Percentiles rank a stretch among this genome's conserved stretches.
phyloP scores from a whole-genome alignment of 2,888 invertebrate genomes.

The Ophion costatus region DNA sequence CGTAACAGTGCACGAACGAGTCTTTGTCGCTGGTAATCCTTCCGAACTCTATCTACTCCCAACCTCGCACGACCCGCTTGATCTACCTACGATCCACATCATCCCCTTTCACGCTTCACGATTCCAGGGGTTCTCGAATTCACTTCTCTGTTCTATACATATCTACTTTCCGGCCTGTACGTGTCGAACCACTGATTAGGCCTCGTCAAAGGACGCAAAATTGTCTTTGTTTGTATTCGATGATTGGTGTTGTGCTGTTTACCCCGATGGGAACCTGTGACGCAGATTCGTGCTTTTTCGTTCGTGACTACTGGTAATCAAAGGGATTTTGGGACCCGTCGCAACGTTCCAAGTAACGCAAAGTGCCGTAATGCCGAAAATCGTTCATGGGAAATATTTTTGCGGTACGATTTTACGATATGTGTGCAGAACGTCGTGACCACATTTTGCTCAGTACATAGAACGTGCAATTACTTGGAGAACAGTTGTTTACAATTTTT shows the following conservation, averaged over 20 bases:
- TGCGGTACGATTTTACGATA: neutral
- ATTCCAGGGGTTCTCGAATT: constrained; percentile 16
- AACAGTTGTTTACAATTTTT: too few species aligned
- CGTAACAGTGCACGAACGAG: constrained; percentile 59
- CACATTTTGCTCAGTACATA: too few species aligned
- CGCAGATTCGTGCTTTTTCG: neutral
- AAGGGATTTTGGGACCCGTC: neutral
- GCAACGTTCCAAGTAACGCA: neutral
- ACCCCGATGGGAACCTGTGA: neutral
- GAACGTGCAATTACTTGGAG: too few species aligned
- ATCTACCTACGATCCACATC: constrained; percentile 42
- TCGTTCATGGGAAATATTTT: neutral
- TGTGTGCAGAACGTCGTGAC: too few species aligned
- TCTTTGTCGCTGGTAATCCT: constrained; percentile 62
- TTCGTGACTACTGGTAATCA: neutral
- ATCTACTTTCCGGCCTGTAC: neutral
- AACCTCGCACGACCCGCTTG: constrained; percentile 21
- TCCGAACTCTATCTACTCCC: constrained; percentile 17
- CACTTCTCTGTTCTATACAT: neutral
- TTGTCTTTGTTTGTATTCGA: constrained; percentile 26
- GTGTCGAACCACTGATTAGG: constrained; percentile 39
- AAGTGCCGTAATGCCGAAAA: neutral
- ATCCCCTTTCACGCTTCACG: constrained; percentile 25
- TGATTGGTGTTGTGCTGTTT: constrained; percentile 9
- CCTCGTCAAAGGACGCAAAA: constrained; percentile 52